Base-by-base conservation (phyloP, 2,113 vertebrate genomes). In the Saimiri boliviensis region DNA sequence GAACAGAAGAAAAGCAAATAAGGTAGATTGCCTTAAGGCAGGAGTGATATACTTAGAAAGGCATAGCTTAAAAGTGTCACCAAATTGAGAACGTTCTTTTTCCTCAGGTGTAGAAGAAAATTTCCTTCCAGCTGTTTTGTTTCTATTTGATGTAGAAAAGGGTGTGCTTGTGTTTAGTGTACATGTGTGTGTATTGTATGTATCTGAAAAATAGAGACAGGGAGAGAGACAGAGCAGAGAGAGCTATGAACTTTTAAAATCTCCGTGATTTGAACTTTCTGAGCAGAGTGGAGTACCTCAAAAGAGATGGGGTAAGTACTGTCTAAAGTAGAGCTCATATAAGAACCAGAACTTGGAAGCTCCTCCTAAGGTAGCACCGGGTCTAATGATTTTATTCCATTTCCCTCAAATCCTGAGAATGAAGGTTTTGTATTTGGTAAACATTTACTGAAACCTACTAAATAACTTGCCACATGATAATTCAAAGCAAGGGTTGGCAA, bases 381-480 rank as follows among this genome's bases (percentile, higher is more conserved):
- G 17, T 91, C 52, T 91, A 20, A 45, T 87, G 37, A 83, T 90
- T 83, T 87, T 86, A 71, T 87, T 96, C 10, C 5, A 49, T 87
- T 90, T 93, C 10, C 12, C 6, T 23, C 49, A 76, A 90, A 58
- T 52, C 37, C 40, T 90, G 66, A 76, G 10, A 70, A 30, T 20
- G 89, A 66, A 76, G 17, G 47, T 49, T 91, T 87, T 79, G 21
- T 45, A 71, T 87, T 79, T 87, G 60, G 45, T 42, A 79, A 86
- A 87, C 27, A 71, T 71, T 94, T 86, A 54, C 6, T 73, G 58
- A 74, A 90, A 70, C 11, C 4, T 30, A 87, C 5, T 27, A 47
- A 52, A 13, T 21, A 96, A 79, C 21, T 83, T 84, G 27, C 9
- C 32, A 35, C 23, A 42, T 20, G 76, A 42, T 87, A 87, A 79